Base-by-base conservation (phyloP, 2,797 vertebrate genomes). In the Lagocephalus sceleratus region DNA sequence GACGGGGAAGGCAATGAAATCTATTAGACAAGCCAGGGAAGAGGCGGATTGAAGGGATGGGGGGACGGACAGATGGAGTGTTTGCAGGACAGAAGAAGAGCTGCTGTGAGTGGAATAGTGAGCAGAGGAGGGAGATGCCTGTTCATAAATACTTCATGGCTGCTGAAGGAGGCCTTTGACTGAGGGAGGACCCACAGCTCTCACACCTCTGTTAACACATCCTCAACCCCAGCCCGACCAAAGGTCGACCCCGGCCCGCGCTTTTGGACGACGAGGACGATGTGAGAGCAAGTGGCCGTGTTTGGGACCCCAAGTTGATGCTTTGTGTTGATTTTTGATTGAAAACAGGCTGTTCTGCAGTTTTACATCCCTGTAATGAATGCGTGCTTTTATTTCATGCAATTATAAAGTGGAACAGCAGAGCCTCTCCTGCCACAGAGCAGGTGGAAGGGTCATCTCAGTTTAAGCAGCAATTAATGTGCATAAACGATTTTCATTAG, bases 141-240 rank as follows among this genome's bases (percentile, higher is more conserved):
- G 59, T 73, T 81, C 81, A 84, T 86, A 76, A 86, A 87, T 85
- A 71, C 81, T 86, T 81, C 60, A 85, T 83, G 61, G 77, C 56
- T 51, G 63, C 68, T 83, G 76, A 82, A 79, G 72, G 71, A 51
- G 70, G 66, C 67, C 73, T 76, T 78, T 81, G 76, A 76, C 78
- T 71, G 75, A 71, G 61, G 6, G 51, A 56, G 71, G 51, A 59
- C 63, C 64, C 45, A 40, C 35, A 14, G 32, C 32, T 14, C 32
- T 10, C 29, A 29, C 41, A 38, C 52, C 55, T 56, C 77, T 65
- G 75, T 79, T 75, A 69, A 81, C 71, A 72, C 51, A 49, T 68
- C 68, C 17, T 15, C 47, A 64, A 58, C 55, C 50, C 57, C 45
- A 19, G 64, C 76, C 65, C 3, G 32, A 14, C 32, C 32, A 53